Conservation (phyloP, 2,888 invertebrate species). For the Tanaodytes sp. region DNA sequence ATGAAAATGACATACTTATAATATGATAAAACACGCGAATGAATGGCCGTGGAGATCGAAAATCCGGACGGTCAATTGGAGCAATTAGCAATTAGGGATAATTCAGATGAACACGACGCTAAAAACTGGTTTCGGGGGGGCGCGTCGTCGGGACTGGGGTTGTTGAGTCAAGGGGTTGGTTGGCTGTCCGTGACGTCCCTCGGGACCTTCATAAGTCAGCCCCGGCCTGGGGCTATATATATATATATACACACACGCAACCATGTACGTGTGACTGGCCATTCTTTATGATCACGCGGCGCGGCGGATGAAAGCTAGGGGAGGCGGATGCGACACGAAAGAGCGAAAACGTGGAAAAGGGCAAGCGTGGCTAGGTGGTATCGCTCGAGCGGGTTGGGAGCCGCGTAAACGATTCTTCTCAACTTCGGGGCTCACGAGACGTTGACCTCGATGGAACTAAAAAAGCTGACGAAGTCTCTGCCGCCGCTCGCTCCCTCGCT, state of each 20-base stretch:
- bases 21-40: too few species aligned
- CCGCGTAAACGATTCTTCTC: constrained; percentile 45
- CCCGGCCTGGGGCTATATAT: constrained; percentile 14
- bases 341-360: constrained; percentile 25
- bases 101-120: constrained; percentile 23
- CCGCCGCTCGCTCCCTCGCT: constrained; percentile 35
- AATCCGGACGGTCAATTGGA: background rate
- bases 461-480: constrained; percentile 62
- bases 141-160: too few species aligned
- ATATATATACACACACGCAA: too few species aligned
- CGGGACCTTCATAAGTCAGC: constrained; percentile 57
- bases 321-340: too few species aligned
- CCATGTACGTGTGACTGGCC: constrained; percentile 34
- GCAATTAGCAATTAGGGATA: background rate
- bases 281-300: constrained; percentile 46
- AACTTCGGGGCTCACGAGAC: constrained; percentile 40
- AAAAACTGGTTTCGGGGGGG: constrained; percentile 4
- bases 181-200: constrained; percentile 37
- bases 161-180: background rate
- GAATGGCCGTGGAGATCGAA: background rate
- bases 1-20: too few species aligned
- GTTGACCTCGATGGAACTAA: constrained; percentile 54
- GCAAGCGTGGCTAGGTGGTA: constrained; percentile 25
- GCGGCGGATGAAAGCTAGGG: constrained; percentile 17
- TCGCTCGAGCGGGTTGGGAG: constrained; percentile 45